These are phyloP conservation scores for Datnioides undecimradiatus DNA, from an alignment of 2,113 vertebrate genomes.

Conservation along the genomic window DNA sequence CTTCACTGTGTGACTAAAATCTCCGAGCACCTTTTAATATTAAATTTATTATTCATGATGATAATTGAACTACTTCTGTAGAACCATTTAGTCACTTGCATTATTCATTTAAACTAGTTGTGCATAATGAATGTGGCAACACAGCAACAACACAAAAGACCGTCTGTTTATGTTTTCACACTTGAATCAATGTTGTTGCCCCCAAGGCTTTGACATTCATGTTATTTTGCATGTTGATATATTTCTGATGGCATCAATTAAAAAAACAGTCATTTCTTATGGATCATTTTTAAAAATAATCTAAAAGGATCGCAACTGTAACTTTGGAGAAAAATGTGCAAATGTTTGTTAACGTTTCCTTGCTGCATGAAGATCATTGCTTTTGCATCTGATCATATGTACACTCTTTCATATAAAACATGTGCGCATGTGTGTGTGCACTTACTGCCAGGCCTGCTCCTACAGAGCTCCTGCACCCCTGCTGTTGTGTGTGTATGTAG, in stretches of 20 bases:
- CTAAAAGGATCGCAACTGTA: background rate
- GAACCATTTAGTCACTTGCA: constrained; percentile 74
- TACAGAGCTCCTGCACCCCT: background rate
- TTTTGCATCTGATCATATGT: background rate
- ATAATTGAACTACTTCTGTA: constrained; percentile 76
- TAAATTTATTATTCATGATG: constrained; percentile 74
- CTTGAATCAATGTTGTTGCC: constrained; percentile 33
- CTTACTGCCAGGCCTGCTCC: background rate
- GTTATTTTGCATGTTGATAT: constrained; percentile 11
- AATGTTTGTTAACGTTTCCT: background rate
- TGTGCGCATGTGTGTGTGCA: background rate
- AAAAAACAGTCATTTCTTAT: constrained; percentile 4
- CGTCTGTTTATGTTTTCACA: constrained; percentile 54
- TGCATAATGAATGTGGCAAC: constrained; percentile 74
- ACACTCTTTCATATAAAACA: background rate
- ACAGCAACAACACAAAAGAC: constrained; percentile 55
- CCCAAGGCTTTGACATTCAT: constrained; percentile 31
- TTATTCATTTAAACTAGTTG: constrained; percentile 74
- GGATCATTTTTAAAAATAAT: background rate
- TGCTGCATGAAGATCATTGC: background rate
- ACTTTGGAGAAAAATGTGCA: background rate
- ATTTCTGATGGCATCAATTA: constrained; percentile 35
- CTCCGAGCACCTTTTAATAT: constrained; percentile 75
- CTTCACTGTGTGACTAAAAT: constrained; percentile 60
- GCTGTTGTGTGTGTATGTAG: background rate